phyloP scores from a whole-genome alignment of 2,888 invertebrate species.

The Pyralis farinalis region DNA sequence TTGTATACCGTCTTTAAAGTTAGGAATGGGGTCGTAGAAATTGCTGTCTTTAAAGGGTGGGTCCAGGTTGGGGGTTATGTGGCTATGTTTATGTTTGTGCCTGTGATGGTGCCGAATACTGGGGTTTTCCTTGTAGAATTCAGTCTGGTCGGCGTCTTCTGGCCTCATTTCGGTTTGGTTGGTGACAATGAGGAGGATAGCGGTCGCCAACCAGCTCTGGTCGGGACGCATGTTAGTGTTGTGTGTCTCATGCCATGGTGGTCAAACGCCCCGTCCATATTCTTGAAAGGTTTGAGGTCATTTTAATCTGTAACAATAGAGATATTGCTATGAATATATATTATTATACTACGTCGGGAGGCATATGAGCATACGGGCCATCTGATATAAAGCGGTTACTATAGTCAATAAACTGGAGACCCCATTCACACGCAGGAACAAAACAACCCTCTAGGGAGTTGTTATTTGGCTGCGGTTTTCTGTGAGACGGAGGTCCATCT shows the following conservation, averaged over 20 bases:
- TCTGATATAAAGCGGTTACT: no score
- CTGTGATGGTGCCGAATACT: conserved; percentile 53
- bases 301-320: conserved; percentile 62
- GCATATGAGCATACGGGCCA: no score
- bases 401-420: no score
- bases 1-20: conserved; percentile 34
- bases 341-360: no score
- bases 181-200: conserved; percentile 46
- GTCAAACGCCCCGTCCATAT: conserved; percentile 47
- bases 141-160: conserved; percentile 27
- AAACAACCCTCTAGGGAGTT: no score
- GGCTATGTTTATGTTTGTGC: conserved; percentile 53
- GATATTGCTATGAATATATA: neutral
- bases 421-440: no score
- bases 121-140: conserved; percentile 35
- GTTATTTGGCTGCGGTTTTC: no score
- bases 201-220: conserved; percentile 57
- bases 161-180: conserved; percentile 56
- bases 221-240: conserved; percentile 55
- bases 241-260: conserved; percentile 54
- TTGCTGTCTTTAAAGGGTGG: conserved; percentile 30
- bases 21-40: conserved; percentile 34
- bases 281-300: conserved; percentile 36
- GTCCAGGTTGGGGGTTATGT: conserved; percentile 22
- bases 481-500: no score